Base-by-base conservation (phyloP, 2,113 vertebrate species). In the Aplodontia rufa region DNA sequence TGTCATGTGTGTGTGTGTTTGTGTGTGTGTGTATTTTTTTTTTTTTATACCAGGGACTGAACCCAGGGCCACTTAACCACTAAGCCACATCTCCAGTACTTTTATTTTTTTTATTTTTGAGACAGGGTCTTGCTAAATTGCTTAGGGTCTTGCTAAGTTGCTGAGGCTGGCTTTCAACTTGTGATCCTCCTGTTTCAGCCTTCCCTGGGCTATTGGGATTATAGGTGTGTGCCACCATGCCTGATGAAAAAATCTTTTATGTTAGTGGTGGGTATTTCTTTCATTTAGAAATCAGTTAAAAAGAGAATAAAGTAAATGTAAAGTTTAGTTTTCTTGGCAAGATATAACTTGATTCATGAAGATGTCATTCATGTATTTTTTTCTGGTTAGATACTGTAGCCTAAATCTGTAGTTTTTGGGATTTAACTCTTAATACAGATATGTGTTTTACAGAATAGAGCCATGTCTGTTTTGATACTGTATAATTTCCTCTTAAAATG, bases 281-380 rank as follows among this genome's bases (percentile, higher is more conserved):
- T 20, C 45, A 90, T 26, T 9, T 95, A 58, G 58, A 96, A 93
- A 90, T 82, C 24, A 80, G 30, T 90, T 93, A 76, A 86, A 86
- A 75, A 93, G 75, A 81, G 93, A 95, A 47, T 72, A 58, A 96
- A 92, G 47, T 66, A 96, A 93, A 40, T 60, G 20, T 58, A 86
- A 72, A 49, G 26, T 96, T 75, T 81, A 80, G 47, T 49, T 11
- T 90, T 93, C 60, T 30, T 84, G 47, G 82, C 42, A 82, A 69
- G 49, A 53, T 86, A 51, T 13, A 69, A 9, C 71, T 90, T 89
- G 84, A 72, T 24, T 88, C 16, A 79, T 16, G 24, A 30, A 84
- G 83, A 42, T 71, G 32, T 91, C 42, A 62, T 83, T 76, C 58
- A 80, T 74, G 17, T 58, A 84, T 55, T 28, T 89, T 19, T 89